Evolutionary conservation across 1,140 invertebrate genomes (phyloP).

Genomic region (Papilio helenus): DNA sequence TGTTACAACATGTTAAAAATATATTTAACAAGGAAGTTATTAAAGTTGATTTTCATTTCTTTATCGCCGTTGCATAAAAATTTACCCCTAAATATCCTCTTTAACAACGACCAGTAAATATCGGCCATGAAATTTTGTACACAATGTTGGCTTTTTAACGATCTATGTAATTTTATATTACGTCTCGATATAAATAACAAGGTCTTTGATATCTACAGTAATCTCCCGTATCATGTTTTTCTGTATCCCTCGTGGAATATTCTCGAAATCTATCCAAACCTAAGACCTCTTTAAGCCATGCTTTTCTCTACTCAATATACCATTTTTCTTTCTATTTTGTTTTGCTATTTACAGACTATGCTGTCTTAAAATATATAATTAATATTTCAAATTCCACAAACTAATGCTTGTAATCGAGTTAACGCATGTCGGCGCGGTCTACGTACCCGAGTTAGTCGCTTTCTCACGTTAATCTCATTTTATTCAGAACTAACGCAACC

Average conservation of each 20-base stretch:
- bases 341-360: background rate
- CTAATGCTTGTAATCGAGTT: slow-evolving; percentile 5
- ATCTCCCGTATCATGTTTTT: background rate
- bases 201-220: background rate
- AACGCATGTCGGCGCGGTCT: background rate
- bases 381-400: background rate
- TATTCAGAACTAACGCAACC: slow-evolving; percentile 5
- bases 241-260: background rate
- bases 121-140: background rate
- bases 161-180: slow-evolving; percentile 17
- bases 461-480: slow-evolving; percentile 19
- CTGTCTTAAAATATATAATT: background rate
- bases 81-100: slow-evolving; percentile 6
- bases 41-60: slow-evolving; percentile 2
- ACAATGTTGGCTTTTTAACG: slow-evolving; percentile 26
- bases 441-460: background rate
- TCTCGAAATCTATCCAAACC: background rate
- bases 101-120: slow-evolving; percentile 3
- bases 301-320: background rate
- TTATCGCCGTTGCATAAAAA: background rate
- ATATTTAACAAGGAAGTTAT: background rate
- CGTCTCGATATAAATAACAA: background rate
- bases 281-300: background rate
- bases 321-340: background rate
- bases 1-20: background rate